Percentiles rank a stretch among this genome's conserved stretches.
phyloP scores from a whole-genome alignment of 1,140 invertebrate species.

The Drosophila lacteicornis region DNA sequence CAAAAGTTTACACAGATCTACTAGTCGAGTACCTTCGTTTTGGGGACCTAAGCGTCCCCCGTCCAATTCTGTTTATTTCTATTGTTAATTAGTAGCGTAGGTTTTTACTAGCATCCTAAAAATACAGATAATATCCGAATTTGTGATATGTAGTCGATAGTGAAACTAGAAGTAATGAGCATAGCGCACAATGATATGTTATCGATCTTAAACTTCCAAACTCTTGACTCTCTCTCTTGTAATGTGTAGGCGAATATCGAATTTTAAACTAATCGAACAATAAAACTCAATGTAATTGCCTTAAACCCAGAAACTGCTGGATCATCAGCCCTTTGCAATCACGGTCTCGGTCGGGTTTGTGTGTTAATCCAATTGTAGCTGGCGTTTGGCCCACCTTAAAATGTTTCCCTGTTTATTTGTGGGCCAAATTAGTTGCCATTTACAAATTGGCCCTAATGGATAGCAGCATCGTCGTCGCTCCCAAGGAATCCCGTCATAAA shows the following conservation, averaged over 20 bases:
- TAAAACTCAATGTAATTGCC: conserved; percentile 57
- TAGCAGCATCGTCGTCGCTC: conserved; percentile 14
- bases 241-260: conserved; percentile 26
- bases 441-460: conserved; percentile 49
- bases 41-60: conserved; percentile 31
- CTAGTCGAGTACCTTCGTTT: conserved; percentile 41
- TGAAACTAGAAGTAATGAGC: conserved; percentile 52
- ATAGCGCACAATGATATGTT: conserved; percentile 69
- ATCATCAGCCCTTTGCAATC: conserved; percentile 34
- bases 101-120: conserved; percentile 61
- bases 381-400: conserved; percentile 9
- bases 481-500: conserved; percentile 50
- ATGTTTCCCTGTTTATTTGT: conserved; percentile 29
- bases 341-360: not conserved
- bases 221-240: conserved; percentile 26
- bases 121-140: conserved; percentile 69
- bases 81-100: conserved; percentile 56
- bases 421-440: conserved; percentile 56
- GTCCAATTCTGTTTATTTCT: conserved; percentile 27
- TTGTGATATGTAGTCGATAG: conserved; percentile 70
- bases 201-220: conserved; percentile 58
- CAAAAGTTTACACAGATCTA: conserved; percentile 52
- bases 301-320: conserved; percentile 35
- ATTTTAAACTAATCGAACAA: conserved; percentile 54
- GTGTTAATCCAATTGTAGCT: conserved; percentile 57